Conservation (phyloP, 2,113 vertebrate genomes). For the Gobiocypris rarus region DNA sequence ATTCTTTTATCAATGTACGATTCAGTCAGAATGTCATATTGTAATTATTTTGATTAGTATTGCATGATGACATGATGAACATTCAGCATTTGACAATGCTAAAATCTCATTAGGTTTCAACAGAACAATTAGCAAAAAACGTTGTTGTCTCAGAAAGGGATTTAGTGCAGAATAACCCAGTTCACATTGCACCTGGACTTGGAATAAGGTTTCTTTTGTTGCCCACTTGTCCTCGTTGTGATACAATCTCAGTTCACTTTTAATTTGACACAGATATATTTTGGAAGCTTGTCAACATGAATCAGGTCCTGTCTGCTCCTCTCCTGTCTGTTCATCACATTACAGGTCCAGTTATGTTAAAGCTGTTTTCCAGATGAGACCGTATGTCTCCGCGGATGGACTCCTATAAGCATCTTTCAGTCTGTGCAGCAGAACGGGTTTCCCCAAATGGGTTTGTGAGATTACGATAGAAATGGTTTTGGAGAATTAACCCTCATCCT, state of each 20-base stretch:
- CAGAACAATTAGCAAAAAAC: not conserved
- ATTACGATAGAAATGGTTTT: not conserved
- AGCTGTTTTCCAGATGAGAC: constrained; percentile 65
- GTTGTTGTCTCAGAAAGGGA: not conserved
- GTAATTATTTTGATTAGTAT: not conserved
- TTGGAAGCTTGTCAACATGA: not conserved
- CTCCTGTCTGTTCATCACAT: constrained; percentile 8
- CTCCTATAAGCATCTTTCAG: constrained; percentile 67
- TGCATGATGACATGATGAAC: not conserved
- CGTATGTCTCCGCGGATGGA: constrained; percentile 54
- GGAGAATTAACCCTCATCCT: no score
- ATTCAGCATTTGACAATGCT: not conserved
- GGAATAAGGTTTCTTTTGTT: not conserved
- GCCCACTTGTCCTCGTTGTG: no score
- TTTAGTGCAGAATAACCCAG: not conserved
- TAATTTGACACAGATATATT: not conserved
- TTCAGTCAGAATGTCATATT: not conserved
- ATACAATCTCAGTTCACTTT: not conserved
- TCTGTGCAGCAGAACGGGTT: constrained; percentile 4
- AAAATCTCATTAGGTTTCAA: not conserved
- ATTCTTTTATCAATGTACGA: not conserved
- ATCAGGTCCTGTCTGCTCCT: not conserved
- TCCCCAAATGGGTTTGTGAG: not conserved
- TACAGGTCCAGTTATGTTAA: constrained; percentile 35
- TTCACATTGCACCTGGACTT: not conserved